phyloP scores from a whole-genome alignment of 2,888 invertebrate genomes.

The Nudaria mundana region DNA sequence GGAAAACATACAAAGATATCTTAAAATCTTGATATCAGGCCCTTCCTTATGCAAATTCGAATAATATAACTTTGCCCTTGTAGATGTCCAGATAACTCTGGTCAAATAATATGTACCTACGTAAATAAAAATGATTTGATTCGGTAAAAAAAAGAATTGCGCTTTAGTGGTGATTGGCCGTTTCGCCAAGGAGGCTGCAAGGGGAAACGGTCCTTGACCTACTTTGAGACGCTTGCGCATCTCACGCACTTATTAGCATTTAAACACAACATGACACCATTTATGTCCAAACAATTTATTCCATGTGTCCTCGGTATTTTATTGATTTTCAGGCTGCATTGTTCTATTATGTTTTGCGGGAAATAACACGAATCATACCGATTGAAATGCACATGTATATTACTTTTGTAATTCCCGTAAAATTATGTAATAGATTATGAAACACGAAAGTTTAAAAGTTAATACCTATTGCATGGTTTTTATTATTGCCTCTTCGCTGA shows the following conservation, averaged over 20 bases:
- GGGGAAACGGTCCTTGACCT: slow-evolving; percentile 76
- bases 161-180: slow-evolving; percentile 71
- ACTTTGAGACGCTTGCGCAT: slow-evolving; percentile 49
- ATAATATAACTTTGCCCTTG: slow-evolving; percentile 63
- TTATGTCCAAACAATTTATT: slow-evolving; percentile 5
- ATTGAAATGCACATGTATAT: too few relatives aligned
- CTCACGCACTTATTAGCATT: slow-evolving; percentile 37
- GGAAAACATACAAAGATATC: slow-evolving; percentile 20
- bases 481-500: too few relatives aligned
- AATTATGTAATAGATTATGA: too few relatives aligned
- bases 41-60: slow-evolving; percentile 41
- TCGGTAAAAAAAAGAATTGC: slow-evolving; percentile 62
- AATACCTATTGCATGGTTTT: too few relatives aligned
- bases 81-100: slow-evolving; percentile 66
- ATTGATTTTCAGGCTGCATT: too few relatives aligned
- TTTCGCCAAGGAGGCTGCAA: slow-evolving; percentile 73
- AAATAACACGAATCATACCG: too few relatives aligned
- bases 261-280: slow-evolving; percentile 34
- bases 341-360: too few relatives aligned
- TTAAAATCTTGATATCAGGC: slow-evolving; percentile 16
- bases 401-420: too few relatives aligned
- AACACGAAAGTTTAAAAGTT: too few relatives aligned
- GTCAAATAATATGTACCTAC: slow-evolving; percentile 64
- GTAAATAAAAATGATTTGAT: slow-evolving; percentile 79
- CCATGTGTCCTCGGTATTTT: neutral